Percentiles rank a stretch among this genome's conserved stretches.
phyloP scores from a whole-genome alignment of 2,888 invertebrate species.

The Monopis laevigella region DNA sequence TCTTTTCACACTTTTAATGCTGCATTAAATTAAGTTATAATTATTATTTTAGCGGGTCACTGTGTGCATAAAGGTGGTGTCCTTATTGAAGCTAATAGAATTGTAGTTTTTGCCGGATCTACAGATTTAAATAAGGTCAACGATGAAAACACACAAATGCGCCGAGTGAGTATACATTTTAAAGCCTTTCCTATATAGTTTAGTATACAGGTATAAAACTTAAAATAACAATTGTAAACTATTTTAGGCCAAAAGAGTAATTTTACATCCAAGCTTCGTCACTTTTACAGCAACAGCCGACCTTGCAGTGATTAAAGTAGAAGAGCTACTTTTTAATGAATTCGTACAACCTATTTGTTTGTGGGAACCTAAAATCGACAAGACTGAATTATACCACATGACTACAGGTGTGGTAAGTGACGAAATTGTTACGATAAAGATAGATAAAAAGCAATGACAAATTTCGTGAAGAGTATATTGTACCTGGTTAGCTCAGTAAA shows the following conservation, averaged over 20 bases:
- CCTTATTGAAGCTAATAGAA: slow-evolving; percentile 26
- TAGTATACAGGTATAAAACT: background rate
- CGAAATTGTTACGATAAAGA: background rate
- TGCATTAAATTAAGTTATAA: no score
- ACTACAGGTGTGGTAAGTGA: slow-evolving; percentile 41
- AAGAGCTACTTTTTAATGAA: slow-evolving; percentile 35
- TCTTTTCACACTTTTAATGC: no score
- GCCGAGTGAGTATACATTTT: no score
- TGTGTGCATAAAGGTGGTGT: slow-evolving; percentile 31
- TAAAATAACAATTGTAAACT: background rate
- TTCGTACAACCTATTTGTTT: slow-evolving; percentile 53
- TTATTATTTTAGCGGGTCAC: slow-evolving; percentile 42
- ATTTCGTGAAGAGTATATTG: no score
- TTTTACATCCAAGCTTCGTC: slow-evolving; percentile 43
- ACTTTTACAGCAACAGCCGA: slow-evolving; percentile 38
- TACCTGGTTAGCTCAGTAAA: no score
- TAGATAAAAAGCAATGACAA: no score
- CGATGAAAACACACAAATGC: slow-evolving; percentile 1
- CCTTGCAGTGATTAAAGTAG: slow-evolving; percentile 45
- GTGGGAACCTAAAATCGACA: slow-evolving; percentile 53
- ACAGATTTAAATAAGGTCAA: slow-evolving; percentile 31
- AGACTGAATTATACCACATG: slow-evolving; percentile 34
- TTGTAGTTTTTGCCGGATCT: slow-evolving; percentile 42
- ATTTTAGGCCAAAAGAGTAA: slow-evolving; percentile 38
- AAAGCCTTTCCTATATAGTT: background rate